phyloP scores from a whole-genome alignment of 2,113 vertebrate species.

The Elachura formosa region DNA sequence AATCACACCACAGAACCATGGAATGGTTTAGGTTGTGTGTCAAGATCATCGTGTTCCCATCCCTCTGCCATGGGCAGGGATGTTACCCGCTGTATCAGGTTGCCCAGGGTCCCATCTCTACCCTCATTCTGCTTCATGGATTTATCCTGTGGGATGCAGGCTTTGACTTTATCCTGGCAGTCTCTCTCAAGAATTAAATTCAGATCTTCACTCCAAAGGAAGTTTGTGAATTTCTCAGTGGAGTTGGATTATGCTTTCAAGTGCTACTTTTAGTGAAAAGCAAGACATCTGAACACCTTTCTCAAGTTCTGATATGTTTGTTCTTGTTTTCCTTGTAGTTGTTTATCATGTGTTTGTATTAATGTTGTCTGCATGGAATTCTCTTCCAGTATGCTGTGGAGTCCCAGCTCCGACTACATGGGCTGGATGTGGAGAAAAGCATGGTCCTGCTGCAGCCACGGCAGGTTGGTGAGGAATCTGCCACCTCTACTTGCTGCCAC shows the following conservation, averaged over 20 bases:
- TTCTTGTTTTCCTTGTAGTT: neutral
- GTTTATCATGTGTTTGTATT: neutral
- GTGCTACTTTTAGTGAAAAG: neutral
- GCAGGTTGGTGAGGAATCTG: constrained; percentile 69
- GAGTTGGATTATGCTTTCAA: neutral
- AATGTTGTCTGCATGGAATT: neutral
- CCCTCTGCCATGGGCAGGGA: neutral
- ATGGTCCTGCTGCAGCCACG: constrained; percentile 81
- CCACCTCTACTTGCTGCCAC: neutral
- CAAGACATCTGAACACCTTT: neutral
- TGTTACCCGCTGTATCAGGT: neutral
- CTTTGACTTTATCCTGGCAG: neutral
- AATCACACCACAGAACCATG: neutral
- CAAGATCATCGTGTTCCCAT: too few species aligned
- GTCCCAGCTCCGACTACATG: constrained; percentile 85
- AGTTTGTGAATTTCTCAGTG: neutral
- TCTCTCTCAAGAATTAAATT: neutral
- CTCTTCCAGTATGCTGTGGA: constrained; percentile 85
- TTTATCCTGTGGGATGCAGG: neutral
- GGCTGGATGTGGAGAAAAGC: constrained; percentile 76
- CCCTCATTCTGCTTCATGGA: neutral
- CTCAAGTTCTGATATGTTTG: neutral
- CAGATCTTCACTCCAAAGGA: neutral
- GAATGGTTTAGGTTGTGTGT: neutral
- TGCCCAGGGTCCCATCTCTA: neutral